Percentiles rank a stretch among this genome's conserved stretches.
Evolutionary conservation across 2,797 vertebrate species (phyloP).

Genomic region (Helicolenus hilgendorfi): DNA sequence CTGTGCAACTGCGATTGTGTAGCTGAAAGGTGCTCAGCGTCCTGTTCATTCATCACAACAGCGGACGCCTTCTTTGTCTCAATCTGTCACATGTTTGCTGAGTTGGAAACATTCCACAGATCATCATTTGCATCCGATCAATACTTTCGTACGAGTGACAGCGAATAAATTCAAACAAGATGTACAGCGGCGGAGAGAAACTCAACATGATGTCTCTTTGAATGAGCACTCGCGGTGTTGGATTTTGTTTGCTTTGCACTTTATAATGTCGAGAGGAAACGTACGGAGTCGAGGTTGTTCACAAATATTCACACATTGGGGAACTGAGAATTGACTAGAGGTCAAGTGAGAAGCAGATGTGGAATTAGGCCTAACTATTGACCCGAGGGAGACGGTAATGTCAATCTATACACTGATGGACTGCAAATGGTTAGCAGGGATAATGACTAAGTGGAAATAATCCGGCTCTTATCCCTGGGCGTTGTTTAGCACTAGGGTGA

Average conservation of each 20-base stretch:
- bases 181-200: slow-evolving; percentile 26
- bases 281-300: not conserved
- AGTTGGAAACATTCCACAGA: slow-evolving; percentile 55
- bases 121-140: slow-evolving; percentile 62
- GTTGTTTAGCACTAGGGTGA: slow-evolving; percentile 34
- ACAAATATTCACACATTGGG: slow-evolving; percentile 12
- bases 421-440: slow-evolving; percentile 34
- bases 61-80: slow-evolving; percentile 18
- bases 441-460: slow-evolving; percentile 56
- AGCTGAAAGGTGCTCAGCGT: not conserved
- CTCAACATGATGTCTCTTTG: slow-evolving; percentile 20
- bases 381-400: slow-evolving; percentile 11
- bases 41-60: not conserved
- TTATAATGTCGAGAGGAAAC: not conserved
- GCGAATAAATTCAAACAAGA: slow-evolving; percentile 41
- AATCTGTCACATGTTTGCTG: slow-evolving; percentile 30
- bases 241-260: not conserved
- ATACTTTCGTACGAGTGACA: slow-evolving; percentile 45
- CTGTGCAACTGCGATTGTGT: not conserved
- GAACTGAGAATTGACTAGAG: slow-evolving; percentile 31
- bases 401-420: slow-evolving; percentile 60
- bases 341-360: slow-evolving; percentile 46
- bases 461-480: slow-evolving; percentile 5
- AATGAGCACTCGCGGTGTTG: not conserved
- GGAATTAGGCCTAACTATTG: slow-evolving; percentile 47